Percentiles rank a stretch among this genome's conserved stretches.
These are phyloP conservation scores for Caranx melampygus DNA, from an alignment of 2,113 vertebrate species.

Conservation along the genomic window DNA sequence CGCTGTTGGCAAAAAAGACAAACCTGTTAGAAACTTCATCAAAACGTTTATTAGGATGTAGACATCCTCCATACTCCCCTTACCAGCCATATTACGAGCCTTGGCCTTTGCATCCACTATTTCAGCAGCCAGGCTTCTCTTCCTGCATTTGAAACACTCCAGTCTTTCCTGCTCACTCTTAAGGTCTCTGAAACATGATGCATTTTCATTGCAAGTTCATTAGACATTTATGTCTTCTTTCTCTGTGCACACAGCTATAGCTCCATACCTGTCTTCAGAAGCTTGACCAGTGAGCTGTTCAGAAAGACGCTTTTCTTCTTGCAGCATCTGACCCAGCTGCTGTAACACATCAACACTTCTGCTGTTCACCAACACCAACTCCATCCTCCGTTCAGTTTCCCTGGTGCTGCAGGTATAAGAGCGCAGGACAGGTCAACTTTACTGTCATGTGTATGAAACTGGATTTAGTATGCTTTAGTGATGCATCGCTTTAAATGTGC, in stretches of 20 bases:
- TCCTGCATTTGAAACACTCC: conserved; percentile 23
- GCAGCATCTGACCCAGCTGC: conserved; percentile 61
- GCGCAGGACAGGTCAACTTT: too few relatives aligned
- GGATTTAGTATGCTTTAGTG: too few relatives aligned
- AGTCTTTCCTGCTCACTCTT: conserved; percentile 22
- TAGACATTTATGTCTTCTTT: neutral
- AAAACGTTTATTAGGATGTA: neutral
- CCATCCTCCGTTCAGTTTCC: conserved; percentile 54
- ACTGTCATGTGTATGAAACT: too few relatives aligned
- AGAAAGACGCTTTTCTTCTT: conserved; percentile 48
- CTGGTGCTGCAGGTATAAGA: conserved; percentile 47
- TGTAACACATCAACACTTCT: conserved; percentile 50
- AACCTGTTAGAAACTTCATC: neutral
- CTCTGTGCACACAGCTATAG: neutral
- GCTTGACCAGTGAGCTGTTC: conserved; percentile 40
- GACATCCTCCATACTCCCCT: neutral
- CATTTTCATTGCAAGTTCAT: neutral
- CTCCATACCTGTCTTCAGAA: conserved; percentile 39
- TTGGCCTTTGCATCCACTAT: conserved; percentile 52
- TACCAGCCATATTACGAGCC: conserved; percentile 42
- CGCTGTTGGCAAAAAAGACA: conserved; percentile 46
- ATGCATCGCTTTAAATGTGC: too few relatives aligned
- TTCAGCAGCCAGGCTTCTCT: conserved; percentile 42
- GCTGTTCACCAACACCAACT: conserved; percentile 45
- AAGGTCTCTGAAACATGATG: conserved; percentile 42